Evolutionary conservation across 2,888 invertebrate species (phyloP).

Genomic region (Acronicta psi): DNA sequence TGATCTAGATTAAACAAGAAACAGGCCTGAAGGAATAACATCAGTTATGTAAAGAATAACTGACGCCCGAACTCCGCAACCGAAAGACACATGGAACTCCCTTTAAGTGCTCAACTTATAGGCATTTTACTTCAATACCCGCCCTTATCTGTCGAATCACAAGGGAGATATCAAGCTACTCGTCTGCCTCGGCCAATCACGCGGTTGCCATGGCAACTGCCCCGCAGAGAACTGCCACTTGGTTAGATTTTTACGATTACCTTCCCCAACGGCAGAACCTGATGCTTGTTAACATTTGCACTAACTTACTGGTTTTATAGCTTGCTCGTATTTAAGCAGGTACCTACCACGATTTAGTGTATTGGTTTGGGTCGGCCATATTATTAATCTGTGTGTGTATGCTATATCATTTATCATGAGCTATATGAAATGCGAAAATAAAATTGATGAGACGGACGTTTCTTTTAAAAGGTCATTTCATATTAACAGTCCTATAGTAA

Average conservation of each 20-base stretch:
- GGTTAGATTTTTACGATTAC: constrained; percentile 40
- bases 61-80: too few relatives aligned
- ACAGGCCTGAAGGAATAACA: too few relatives aligned
- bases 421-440: too few relatives aligned
- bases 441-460: too few relatives aligned
- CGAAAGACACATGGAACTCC: too few relatives aligned
- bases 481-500: too few relatives aligned
- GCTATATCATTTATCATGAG: too few relatives aligned
- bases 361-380: too few relatives aligned
- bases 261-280: constrained; percentile 17
- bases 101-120: not conserved
- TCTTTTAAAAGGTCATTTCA: too few relatives aligned
- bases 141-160: not conserved
- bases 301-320: constrained; percentile 7
- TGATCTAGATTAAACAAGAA: too few relatives aligned
- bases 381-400: too few relatives aligned
- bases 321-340: not conserved
- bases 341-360: not conserved
- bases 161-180: constrained; percentile 8
- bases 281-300: constrained; percentile 37
- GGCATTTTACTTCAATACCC: not conserved
- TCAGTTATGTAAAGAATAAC: too few relatives aligned
- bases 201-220: constrained; percentile 12
- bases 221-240: constrained; percentile 28
- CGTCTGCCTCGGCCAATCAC: not conserved